Evolutionary conservation across 2,113 vertebrate species (phyloP), one percentile per base, ranked within the genome.

Genomic region (Dendropsophus ebraccatus): DNA sequence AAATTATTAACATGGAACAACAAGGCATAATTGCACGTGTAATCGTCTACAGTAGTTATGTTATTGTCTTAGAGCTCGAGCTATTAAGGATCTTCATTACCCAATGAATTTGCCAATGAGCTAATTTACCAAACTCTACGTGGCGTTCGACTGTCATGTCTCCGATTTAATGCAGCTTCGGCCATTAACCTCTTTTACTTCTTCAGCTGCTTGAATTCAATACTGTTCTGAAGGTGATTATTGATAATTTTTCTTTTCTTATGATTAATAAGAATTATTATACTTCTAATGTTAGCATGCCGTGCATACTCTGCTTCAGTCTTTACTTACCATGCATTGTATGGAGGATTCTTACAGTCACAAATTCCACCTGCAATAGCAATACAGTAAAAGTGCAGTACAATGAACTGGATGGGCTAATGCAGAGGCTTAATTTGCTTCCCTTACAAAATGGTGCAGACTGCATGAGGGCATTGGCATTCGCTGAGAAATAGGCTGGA

Each of bases 81-180:
- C 60, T 85, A 85, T 85, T 85, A 85, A 21, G 28, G 32, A 41
- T 65, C 60, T 45, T 77, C 73, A 62, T 45, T 84, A 50, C 21
- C 4, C 25, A 49, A 37, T 41, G 45, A 19, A 45, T 79, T 52
- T 79, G 75, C 84, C 60, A 79, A 67, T 70, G 73, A 78, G 70
- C 45, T 85, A 32, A 79, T 79, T 79, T 85, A n/a, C 56, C 52
- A 78, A 85, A 52, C 74, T 67, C 25, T 77, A 78, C 62, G 41
- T 56, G 5, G 54, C 35, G 52, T 76, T 85, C 19, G 32, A 54
- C 14, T 78, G 56, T 45, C 73, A 67, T 32, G 32, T 47, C 41
- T 78, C 5, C 30, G 14, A 54, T 78, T 85, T 60, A 70, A 30
- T 79, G 75, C 75, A 41, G 47, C 62, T 25, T 19, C 56, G 32